Base-by-base conservation (phyloP, 2,113 vertebrate genomes). In the Columbina picui region DNA sequence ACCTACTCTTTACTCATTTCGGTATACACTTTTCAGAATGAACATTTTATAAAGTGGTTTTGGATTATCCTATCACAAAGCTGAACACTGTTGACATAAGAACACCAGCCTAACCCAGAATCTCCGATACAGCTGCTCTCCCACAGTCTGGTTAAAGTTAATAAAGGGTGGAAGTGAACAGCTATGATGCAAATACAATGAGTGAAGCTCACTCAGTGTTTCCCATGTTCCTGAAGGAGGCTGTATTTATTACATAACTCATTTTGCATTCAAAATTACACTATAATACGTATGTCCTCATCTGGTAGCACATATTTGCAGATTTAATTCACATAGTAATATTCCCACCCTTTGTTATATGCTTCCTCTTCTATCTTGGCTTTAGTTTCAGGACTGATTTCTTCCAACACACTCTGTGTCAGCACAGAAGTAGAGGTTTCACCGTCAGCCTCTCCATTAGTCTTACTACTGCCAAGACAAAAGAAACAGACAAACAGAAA, bases 341-440 rank as follows among this genome's bases (percentile, higher is more conserved):
- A 96, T 75, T 92, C 98, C 98, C 95, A 99, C 99, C 99, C 99
- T 98, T 99, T 99, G 89, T 98, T 99, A 96, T 98, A 99, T 1
- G 98, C 98, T 95, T 99, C 99, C 96, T 99, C 99, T 96, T 99
- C 98, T 64, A 99, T 98, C 98, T 98, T 99, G 83, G 98, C 98
- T 97, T 99, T 99, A 75, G 98, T 96, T 97, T 99, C 99, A 21
- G 98, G 98, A 93, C 90, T 98, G 92, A 99, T 98, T 90, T 99
- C 99, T 91, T 99, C 99, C 52, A 97, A 61, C 83, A 97, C 98
- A 94, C 97, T 97, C 7, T 97, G 94, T 34, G 97, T 92, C 68
- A 98, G 95, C 91, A 96, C 95, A n/a, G 98, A 96, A 80, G 95
- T 47, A 65, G 97, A 82, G 32, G 90, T 71, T 80, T 98, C 98